Base-by-base conservation (phyloP, 2,888 invertebrate species). In the Sacculina carcini region DNA sequence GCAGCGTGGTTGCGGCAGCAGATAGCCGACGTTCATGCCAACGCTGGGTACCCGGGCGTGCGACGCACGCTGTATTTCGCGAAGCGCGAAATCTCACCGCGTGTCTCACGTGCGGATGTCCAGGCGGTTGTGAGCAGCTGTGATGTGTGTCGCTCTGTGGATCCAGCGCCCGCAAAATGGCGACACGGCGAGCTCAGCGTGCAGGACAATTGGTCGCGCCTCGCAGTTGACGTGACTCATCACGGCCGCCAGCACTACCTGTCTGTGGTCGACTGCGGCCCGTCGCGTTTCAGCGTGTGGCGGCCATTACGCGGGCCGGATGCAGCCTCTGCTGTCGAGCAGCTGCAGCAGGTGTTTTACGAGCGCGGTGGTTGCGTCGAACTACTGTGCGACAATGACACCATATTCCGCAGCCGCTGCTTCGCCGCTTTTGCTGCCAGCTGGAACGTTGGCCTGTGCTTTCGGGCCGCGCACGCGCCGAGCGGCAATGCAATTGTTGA, bases 261-360 rank as follows among this genome's bases (percentile, higher is more conserved):
- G 34, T 31, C 51, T n/a, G 3, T 51, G 26, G 34, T 51, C 14
- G 46, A 36, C 34, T 46, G 46, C 36, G 51, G 51, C 16, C 51
- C 51, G 16, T 46, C 36, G 16, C 29, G 51, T 3, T 50, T 39
- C 29, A 21, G n/a, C n/a, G 38, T 38, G 16, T 38, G 38, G 38
- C 38, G 38, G 5, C 38, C 10, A 10, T 21, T 38, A 21, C 38
- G 38, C 14, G 19, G 38, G 19, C 19, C 38, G 19, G 38, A 19
- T 38, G 38, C 38, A 10, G 38, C n/a, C 14, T 16, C 7, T 16
- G 38, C 21, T 10, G 10, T 9, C 38, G 38, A 21, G 9, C 38
- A 19, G 19, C 38, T 38, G 19, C 9, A 38, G 19, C 38, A 38
- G 38, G 9, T 38, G 19, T 16, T 38, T 21, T 21, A 19, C 38